Base-by-base conservation (phyloP, 2,888 invertebrate genomes). In the Acanthosepion lycidas region DNA sequence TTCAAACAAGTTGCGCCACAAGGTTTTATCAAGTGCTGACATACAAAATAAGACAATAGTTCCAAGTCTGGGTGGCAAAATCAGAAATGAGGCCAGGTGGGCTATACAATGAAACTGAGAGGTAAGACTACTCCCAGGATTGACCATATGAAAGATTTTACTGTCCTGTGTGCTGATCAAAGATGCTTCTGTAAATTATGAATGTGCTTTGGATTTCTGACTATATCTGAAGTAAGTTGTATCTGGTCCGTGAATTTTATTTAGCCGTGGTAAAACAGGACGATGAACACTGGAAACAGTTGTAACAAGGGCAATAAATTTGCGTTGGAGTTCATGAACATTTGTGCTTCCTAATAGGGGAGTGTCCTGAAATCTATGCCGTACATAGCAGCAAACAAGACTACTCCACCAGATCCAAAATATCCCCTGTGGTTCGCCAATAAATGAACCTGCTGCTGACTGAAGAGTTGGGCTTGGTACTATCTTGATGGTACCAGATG, bases 211-310 rank as follows among this genome's bases (percentile, higher is more conserved):
- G 6, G 59, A 94, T 28, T 96, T 95, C 18, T 96, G 96, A 51
- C 51, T 53, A 23, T 95, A 95, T 49, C 96, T 94, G 0, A 96
- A 94, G 94, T 96, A 96, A 23, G 95, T 96, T 0, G 95, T 94
- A 51, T 97, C 96, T 49, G 95, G 93, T 95, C 95, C 96, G 91
- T 96, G 95, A 28, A 96, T 94, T 94, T 96, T 96, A 53, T 95
- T 96, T 12, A 99, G 99, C 98, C 99, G 99, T 49, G 98, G 98
- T 97, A 99, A 99, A 92, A 98, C 98, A 94, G 99, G 98, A 96
- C 98, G 98, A 97, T 99, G 99, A 28, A 99, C 98, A 96, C 99
- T 99, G 95, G 99, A 99, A 0, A 99, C 99, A 18, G 99, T 99
- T 23, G 99, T 98, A 28, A 99, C 98, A 94, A 99, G 98, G 95